Conservation (phyloP, 1,140 invertebrate genomes). For the Glossosoma conforme region DNA sequence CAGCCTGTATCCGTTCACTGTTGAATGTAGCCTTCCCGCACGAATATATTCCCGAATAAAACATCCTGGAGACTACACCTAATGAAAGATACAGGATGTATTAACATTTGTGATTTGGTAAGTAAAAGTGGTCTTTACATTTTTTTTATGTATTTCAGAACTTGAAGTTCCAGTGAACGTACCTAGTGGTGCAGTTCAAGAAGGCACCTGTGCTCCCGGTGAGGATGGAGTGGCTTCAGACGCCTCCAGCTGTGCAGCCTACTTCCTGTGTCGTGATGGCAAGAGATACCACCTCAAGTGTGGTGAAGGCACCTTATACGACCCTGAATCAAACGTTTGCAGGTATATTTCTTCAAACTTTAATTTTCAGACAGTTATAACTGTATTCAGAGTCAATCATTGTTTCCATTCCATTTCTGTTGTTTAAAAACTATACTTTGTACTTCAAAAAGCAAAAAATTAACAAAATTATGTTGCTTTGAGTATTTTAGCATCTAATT, state of each 20-base stretch:
- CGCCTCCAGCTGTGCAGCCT: slow-evolving; percentile 61
- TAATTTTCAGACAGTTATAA: not conserved
- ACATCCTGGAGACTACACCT: too few relatives aligned
- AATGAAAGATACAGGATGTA: too few relatives aligned
- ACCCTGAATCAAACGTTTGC: slow-evolving; percentile 50
- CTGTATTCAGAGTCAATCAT: not conserved
- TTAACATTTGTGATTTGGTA: too few relatives aligned
- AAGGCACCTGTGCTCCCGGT: slow-evolving; percentile 45
- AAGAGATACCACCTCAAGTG: slow-evolving; percentile 53
- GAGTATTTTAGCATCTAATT: not conserved
- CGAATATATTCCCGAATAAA: too few relatives aligned
- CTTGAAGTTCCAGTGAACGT: too few relatives aligned
- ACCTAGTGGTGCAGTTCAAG: too few relatives aligned
- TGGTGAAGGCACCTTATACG: slow-evolving; percentile 48
- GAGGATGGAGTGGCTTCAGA: slow-evolving; percentile 54
- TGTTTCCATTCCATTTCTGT: not conserved
- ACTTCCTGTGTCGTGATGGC: slow-evolving; percentile 61
- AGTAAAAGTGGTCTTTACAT: too few relatives aligned
- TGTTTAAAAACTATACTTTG: too few relatives aligned
- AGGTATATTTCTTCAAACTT: slow-evolving; percentile 35
- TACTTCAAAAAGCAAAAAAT: not conserved
- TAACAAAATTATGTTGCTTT: not conserved
- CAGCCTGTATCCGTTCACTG: too few relatives aligned
- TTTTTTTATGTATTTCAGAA: too few relatives aligned
- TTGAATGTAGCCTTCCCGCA: too few relatives aligned